Base-by-base conservation (phyloP, 2,797 vertebrate species). In the Sebastes vulpes region DNA sequence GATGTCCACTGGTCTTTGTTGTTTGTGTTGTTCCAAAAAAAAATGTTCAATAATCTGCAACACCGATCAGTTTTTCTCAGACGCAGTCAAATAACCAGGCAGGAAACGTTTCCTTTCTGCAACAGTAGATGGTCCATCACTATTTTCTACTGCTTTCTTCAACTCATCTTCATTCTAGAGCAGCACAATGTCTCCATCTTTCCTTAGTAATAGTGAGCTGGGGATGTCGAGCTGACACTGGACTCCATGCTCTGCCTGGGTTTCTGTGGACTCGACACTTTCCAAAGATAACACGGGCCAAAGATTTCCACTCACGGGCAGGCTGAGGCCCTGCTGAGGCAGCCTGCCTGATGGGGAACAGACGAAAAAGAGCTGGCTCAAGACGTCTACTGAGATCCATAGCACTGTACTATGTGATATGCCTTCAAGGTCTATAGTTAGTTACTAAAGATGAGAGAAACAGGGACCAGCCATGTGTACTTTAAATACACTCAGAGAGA, bases 281-380 rank as follows among this genome's bases (percentile, higher is more conserved):
- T 97, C 96, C 95, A 97, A 97, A 97, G 96, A 97, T 97, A 97
- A 97, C 95, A 97, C 82, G 91, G 90, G 90, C 95, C 92, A 93
- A 92, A 93, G 90, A 92, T 94, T 95, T 95, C 92, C 93, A 93
- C 93, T 94, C 91, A 88, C 84, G 69, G 93, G 89, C 91, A 90
- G 90, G 76, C 92, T 88, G 93, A 94, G 87, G 90, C 93, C 94
- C 96, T 93, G 88, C 95, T 93, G 90, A 93, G 93, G 93, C 83
- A 91, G 82, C 75, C 91, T 87, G 92, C 93, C 94, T 93, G 91
- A 94, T 90, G 90, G 87, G 89, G 91, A 92, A 84, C 87, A 92
- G 90, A 92, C 87, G 75, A 89, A 93, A 94, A 90, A 86, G 91
- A 92, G 91, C 75, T 87, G 91, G 88, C 90, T 88, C 68, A 83